A percentile compares a stretch with the other conserved stretches of the same genome.
These are phyloP conservation scores for Dynastes grantii DNA, from an alignment of 2,888 invertebrate species.

Conservation along the genomic window DNA sequence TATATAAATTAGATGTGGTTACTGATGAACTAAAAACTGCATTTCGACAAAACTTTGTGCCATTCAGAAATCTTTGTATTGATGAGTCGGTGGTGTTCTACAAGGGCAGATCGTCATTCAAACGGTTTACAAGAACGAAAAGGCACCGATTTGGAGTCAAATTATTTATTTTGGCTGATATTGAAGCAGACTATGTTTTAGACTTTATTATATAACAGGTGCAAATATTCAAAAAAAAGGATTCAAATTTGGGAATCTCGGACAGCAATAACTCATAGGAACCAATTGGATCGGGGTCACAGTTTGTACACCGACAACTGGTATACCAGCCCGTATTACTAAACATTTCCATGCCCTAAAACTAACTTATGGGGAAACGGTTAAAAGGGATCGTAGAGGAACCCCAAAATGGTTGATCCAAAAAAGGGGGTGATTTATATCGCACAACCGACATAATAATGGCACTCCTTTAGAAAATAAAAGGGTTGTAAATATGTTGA, in stretches of 20 bases:
- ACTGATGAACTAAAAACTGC: background rate
- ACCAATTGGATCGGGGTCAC: background rate
- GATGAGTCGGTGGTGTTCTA: background rate
- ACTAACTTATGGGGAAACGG: constrained; percentile 56
- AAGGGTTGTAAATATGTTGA: too few relatives aligned
- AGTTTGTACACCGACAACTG: constrained; percentile 59
- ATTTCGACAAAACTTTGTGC: background rate
- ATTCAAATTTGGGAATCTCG: constrained; percentile 53
- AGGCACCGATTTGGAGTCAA: too few relatives aligned
- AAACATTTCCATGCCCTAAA: constrained; percentile 34
- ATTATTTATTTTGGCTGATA: too few relatives aligned
- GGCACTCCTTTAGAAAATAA: too few relatives aligned
- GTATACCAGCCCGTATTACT: constrained; percentile 60
- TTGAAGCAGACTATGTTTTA: constrained; percentile 7
- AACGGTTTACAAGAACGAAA: background rate
- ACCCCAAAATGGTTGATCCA: too few relatives aligned
- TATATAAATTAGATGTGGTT: background rate
- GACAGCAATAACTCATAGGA: too few relatives aligned
- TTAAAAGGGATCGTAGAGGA: too few relatives aligned
- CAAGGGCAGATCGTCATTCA: background rate
- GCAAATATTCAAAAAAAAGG: background rate
- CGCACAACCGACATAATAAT: too few relatives aligned
- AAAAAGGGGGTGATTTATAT: too few relatives aligned
- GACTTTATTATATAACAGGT: constrained; percentile 59
- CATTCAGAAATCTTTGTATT: background rate